Percentiles rank a stretch among this genome's conserved stretches.
Conservation (phyloP, 2,888 invertebrate genomes). For the Eurytoma californica region DNA sequence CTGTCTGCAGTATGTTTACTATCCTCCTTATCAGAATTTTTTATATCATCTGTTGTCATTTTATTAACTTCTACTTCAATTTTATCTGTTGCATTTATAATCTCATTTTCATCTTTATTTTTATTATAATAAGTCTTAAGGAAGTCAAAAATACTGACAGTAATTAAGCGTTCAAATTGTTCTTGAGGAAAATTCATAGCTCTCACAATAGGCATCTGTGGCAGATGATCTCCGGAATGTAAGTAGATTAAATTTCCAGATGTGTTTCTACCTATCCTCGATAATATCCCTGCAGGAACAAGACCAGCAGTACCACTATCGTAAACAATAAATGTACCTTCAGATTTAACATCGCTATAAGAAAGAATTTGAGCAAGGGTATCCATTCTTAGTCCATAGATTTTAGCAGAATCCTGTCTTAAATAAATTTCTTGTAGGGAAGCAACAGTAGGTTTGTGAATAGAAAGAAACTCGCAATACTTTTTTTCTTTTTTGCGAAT, state of each 20-base stretch:
- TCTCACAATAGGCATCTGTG: constrained; percentile 85
- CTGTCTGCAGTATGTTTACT: constrained; percentile 4
- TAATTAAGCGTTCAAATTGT: constrained; percentile 82
- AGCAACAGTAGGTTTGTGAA: constrained; percentile 88
- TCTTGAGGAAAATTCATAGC: constrained; percentile 88
- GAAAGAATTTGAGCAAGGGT: constrained; percentile 92
- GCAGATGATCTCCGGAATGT: constrained; percentile 85
- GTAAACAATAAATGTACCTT: constrained; percentile 87
- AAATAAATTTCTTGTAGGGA: constrained; percentile 91
- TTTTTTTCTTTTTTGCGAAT: constrained; percentile 96
- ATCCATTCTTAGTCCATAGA: constrained; percentile 88
- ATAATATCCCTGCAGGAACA: constrained; percentile 87
- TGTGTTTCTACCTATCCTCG: constrained; percentile 83
- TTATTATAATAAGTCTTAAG: constrained; percentile 83
- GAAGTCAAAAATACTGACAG: constrained; percentile 86
- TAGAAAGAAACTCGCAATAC: constrained; percentile 89
- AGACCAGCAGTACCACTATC: constrained; percentile 93
- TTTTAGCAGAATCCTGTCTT: constrained; percentile 85
- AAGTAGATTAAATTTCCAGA: constrained; percentile 83
- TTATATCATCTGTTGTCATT: not conserved
- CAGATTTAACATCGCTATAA: constrained; percentile 86
- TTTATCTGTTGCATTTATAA: constrained; percentile 23
- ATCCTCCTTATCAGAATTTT: constrained; percentile 13
- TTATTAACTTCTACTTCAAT: constrained; percentile 34
- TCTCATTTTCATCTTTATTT: constrained; percentile 59